A percentile compares a stretch with the other conserved stretches of the same genome.
Conservation (phyloP, 2,888 invertebrate species). For the Elegia similella region DNA sequence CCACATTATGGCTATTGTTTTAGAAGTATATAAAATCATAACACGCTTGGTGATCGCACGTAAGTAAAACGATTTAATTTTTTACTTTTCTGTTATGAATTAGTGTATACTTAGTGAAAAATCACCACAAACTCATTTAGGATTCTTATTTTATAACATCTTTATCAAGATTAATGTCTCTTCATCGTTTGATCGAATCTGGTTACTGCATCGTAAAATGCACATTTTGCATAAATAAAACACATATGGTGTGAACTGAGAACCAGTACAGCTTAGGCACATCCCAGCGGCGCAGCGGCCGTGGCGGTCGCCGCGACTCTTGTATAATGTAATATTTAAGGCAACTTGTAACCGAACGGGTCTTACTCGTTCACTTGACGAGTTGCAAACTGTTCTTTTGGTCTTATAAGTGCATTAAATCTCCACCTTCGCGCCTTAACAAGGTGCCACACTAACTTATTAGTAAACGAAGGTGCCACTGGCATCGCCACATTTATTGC, state of each 20-base stretch:
- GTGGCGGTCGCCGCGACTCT: constrained; percentile 11
- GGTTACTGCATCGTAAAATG: constrained; percentile 6
- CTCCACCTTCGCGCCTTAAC: constrained; percentile 31
- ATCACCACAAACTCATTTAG: neutral
- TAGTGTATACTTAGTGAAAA: neutral
- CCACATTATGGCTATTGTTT: too few relatives aligned
- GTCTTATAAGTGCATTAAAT: constrained; percentile 9
- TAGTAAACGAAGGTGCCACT: neutral
- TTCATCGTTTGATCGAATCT: neutral
- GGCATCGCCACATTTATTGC: neutral
- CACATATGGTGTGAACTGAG: constrained; percentile 11
- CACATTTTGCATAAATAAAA: constrained; percentile 14
- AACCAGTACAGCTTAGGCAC: constrained; percentile 18
- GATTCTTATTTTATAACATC: neutral
- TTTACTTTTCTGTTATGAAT: too few relatives aligned
- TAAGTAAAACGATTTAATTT: too few relatives aligned
- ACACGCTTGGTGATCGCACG: too few relatives aligned
- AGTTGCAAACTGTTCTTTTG: constrained; percentile 31
- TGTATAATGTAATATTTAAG: constrained; percentile 31
- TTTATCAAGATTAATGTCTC: neutral
- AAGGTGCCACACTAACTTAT: constrained; percentile 34
- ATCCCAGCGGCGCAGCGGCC: constrained; percentile 18
- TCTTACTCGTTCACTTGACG: constrained; percentile 47
- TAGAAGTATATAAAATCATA: too few relatives aligned
- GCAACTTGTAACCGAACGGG: constrained; percentile 41